phyloP scores from a whole-genome alignment of 1,140 invertebrate genomes.

The Sminthurinus signatus region DNA sequence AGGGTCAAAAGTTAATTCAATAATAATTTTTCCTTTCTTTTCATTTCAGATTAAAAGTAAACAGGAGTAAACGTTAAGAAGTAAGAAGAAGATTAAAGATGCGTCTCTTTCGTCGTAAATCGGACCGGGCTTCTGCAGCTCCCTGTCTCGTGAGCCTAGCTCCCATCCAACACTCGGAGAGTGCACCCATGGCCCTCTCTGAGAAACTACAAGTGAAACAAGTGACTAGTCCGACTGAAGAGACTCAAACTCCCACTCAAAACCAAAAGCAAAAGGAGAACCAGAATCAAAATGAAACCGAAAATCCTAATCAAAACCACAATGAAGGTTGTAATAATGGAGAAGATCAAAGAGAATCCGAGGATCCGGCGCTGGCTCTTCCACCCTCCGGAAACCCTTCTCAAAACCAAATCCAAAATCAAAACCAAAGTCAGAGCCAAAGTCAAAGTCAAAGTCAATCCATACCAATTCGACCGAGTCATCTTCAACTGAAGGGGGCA shows the following conservation, averaged over 20 bases:
- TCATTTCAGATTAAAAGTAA: too few relatives aligned
- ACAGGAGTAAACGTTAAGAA: too few relatives aligned
- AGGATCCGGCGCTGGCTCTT: background rate
- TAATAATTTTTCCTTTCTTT: too few relatives aligned
- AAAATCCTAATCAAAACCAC: too few relatives aligned
- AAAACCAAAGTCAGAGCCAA: too few relatives aligned
- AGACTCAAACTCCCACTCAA: too few relatives aligned
- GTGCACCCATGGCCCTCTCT: background rate
- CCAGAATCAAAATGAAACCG: conserved; percentile 1
- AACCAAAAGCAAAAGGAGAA: background rate
- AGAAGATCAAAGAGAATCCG: background rate
- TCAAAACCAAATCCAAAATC: too few relatives aligned
- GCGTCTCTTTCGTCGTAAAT: conserved; percentile 38
- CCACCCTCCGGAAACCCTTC: background rate
- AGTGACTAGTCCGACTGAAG: too few relatives aligned
- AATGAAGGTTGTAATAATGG: too few relatives aligned
- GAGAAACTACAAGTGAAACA: too few relatives aligned
- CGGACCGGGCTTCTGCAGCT: conserved; percentile 27
- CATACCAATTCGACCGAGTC: conserved; percentile 10
- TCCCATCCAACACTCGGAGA: conserved; percentile 21
- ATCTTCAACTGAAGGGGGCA: conserved; percentile 22
- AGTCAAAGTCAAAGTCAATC: background rate
- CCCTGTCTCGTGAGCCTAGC: conserved; percentile 31
- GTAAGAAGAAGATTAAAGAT: too few relatives aligned
- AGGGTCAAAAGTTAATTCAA: too few relatives aligned